These are phyloP conservation scores for Oryzias curvinotus DNA, from an alignment of 2,113 vertebrate species.

Conservation along the genomic window DNA sequence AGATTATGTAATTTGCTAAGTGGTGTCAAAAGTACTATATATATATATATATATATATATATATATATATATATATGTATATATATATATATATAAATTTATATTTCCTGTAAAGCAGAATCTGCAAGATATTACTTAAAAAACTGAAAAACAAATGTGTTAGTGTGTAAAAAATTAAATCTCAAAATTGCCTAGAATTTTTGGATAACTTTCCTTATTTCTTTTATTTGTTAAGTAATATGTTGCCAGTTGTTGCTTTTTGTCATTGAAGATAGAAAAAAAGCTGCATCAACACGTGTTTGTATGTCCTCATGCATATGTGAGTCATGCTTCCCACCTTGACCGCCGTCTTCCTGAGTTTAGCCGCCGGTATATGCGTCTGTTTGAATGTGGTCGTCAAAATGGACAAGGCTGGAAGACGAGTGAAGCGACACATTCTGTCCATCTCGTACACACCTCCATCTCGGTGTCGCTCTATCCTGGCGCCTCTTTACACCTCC, in stretches of 20 bases:
- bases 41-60: too few relatives aligned
- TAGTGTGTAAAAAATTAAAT: too few relatives aligned
- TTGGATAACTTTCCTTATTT: too few relatives aligned
- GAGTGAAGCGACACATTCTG: constrained; percentile 43
- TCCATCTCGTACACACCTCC: constrained; percentile 51
- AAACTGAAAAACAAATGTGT: too few relatives aligned
- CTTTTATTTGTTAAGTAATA: too few relatives aligned
- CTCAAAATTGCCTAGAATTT: too few relatives aligned
- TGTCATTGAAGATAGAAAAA: too few relatives aligned
- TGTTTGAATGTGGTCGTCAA: constrained; percentile 4
- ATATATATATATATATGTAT: too few relatives aligned
- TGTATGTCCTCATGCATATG: constrained; percentile 2
- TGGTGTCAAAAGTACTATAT: constrained; percentile 3
- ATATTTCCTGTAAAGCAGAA: too few relatives aligned
- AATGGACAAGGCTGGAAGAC: background rate
- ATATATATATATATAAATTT: too few relatives aligned
- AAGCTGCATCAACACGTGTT: background rate
- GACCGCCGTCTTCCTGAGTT: constrained; percentile 18
- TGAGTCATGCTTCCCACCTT: constrained; percentile 52
- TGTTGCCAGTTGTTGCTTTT: too few relatives aligned
- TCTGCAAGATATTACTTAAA: too few relatives aligned
- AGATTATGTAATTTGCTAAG: constrained; percentile 9
- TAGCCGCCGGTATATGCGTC: background rate
- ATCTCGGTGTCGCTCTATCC: constrained; percentile 40
- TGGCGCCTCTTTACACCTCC: constrained; percentile 58